Evolutionary conservation across 2,888 invertebrate species (phyloP).

Genomic region (Prosopocoilus inquinatus): DNA sequence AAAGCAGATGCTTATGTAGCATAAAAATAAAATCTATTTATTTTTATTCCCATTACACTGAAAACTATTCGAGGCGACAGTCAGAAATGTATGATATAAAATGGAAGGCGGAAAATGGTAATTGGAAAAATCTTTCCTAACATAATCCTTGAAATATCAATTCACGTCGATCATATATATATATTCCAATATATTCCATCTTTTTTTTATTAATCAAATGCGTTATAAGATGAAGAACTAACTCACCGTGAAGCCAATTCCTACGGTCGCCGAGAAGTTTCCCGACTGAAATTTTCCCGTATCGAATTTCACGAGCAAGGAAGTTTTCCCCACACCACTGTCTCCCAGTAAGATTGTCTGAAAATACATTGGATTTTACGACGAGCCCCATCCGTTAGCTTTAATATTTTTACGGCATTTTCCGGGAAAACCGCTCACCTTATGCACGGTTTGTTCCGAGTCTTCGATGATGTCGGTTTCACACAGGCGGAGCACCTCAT

Average conservation of each 20-base stretch:
- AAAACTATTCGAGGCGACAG: no score
- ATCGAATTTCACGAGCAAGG: slow-evolving; percentile 88
- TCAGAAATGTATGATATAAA: no score
- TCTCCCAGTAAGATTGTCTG: slow-evolving; percentile 93
- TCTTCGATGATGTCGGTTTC: slow-evolving; percentile 53
- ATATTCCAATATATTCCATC: no score
- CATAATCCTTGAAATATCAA: no score
- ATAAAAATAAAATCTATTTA: no score
- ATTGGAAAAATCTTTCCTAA: no score
- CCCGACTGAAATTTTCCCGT: slow-evolving; percentile 88
- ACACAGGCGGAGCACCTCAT: slow-evolving; percentile 62
- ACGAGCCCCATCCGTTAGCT: not conserved
- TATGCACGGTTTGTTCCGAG: slow-evolving; percentile 63
- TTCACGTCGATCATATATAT: no score
- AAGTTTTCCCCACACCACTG: slow-evolving; percentile 92
- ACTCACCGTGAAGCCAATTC: slow-evolving; percentile 93
- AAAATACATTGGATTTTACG: slow-evolving; percentile 22
- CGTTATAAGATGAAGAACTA: not conserved
- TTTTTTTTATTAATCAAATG: no score
- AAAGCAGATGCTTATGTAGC: no score
- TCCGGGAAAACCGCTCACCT: slow-evolving; percentile 51
- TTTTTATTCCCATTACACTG: no score
- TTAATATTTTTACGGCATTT: no score
- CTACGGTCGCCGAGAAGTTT: slow-evolving; percentile 91
- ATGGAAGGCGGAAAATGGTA: no score